Evolutionary conservation across 1,140 invertebrate genomes (phyloP), one percentile per base, ranked within the genome.

Genomic region (Danaus plexippus): DNA sequence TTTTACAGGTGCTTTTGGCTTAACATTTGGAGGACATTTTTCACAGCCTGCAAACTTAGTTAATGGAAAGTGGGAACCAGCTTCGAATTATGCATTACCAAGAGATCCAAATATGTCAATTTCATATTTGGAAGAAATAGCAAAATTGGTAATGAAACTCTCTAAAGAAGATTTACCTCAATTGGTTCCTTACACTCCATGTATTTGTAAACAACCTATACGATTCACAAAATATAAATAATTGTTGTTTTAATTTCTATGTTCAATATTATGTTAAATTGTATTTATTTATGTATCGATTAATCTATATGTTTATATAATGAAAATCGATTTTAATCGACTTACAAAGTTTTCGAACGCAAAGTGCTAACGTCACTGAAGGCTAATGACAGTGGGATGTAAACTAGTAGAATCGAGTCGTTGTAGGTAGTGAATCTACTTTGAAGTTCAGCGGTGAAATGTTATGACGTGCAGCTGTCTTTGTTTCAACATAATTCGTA

Each of bases 391-490:
- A 65, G 55, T 45, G 43, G 48, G 50, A 49, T 43, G 57, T 51
- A 47, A 45, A 32, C 22, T 32, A 32, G 22, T 8, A 32, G 22
- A 32, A 8, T 6, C 45, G 9, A 48, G 41, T 18, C 48, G 54
- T 60, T 54, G 61, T 65, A 54, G 62, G 59, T 64, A 64, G 68
- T 63, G 67, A 69, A 67, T 64, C 67, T 73, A 70, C 63, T 71
- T 47, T 71, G 61, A 64, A 65, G 65, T 71, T 73, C 66, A 65
- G 63, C 63, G 63, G 56, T 73, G 77, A 73, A 77, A 87, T 87
- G 83, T 87, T 87, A 87, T 87, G 83, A 87, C 83, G 83, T 84
- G 78, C 80, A 80, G 74, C 71, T 76, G 80, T 81, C 81, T 87
- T 87, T 87, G 81, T 87, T 84, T 79, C 67, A 69, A 68, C 59